Evolutionary conservation across 2,797 vertebrate genomes (phyloP).

Genomic region (Labroides dimidiatus): DNA sequence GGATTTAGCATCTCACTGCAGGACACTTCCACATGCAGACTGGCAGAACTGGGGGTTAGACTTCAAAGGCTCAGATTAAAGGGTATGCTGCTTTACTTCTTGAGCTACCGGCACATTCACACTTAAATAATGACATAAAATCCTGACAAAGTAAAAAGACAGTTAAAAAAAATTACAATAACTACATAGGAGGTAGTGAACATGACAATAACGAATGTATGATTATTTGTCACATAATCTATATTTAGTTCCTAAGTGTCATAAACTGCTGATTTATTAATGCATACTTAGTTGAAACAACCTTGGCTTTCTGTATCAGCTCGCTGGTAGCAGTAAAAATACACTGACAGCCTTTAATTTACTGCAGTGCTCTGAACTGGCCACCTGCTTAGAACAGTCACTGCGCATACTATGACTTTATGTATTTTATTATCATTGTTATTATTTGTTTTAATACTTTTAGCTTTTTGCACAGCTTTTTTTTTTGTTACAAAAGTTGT

Average conservation of each 20-base stretch:
- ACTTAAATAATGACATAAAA: not conserved
- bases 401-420: not conserved
- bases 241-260: no score
- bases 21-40: not conserved
- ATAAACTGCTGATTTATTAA: not conserved
- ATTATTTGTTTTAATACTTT: no score
- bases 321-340: slow-evolving; percentile 7
- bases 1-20: not conserved
- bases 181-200: no score
- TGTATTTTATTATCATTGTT: no score
- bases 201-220: no score
- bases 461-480: not conserved
- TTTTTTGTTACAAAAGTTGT: slow-evolving; percentile 42
- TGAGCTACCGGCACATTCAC: not conserved
- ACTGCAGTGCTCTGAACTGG: not conserved
- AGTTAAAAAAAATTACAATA: no score
- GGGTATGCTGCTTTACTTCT: not conserved
- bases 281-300: slow-evolving; percentile 3
- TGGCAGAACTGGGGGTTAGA: not conserved
- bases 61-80: not conserved
- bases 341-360: not conserved
- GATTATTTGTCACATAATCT: no score
- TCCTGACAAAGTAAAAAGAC: no score
- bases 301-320: not conserved
- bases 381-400: not conserved